Percentiles rank a stretch among this genome's conserved stretches.
phyloP scores from a whole-genome alignment of 2,797 vertebrate genomes.

The Denticeps clupeoides region DNA sequence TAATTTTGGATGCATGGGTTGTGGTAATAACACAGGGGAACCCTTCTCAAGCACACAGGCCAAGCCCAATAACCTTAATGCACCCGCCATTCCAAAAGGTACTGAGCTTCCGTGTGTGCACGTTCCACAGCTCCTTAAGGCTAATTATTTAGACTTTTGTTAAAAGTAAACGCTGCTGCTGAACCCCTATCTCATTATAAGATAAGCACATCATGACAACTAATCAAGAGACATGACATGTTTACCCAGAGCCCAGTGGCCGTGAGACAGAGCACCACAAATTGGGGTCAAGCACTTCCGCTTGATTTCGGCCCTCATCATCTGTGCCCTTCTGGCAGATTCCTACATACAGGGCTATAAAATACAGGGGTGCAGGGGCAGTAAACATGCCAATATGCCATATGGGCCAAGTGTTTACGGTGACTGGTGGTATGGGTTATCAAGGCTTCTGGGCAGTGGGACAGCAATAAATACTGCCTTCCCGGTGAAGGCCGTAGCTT shows the following conservation, averaged over 20 bases:
- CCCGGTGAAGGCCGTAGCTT: not conserved
- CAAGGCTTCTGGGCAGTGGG: not conserved
- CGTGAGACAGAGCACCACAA: not conserved
- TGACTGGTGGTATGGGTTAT: not conserved
- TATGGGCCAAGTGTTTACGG: constrained; percentile 4
- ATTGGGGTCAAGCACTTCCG: not conserved
- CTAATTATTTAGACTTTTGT: too few species aligned
- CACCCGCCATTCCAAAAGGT: not conserved
- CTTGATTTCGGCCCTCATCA: not conserved
- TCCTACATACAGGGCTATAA: not conserved
- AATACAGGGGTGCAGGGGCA: not conserved
- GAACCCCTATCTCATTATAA: too few species aligned
- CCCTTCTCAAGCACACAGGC: too few species aligned
- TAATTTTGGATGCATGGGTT: not conserved
- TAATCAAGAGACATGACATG: not conserved
- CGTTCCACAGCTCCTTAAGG: constrained; percentile 5
- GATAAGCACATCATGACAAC: not conserved
- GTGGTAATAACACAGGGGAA: not conserved
- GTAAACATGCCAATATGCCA: constrained; percentile 7
- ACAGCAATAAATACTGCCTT: not conserved
- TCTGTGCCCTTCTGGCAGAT: too few species aligned
- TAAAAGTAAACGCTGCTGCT: too few species aligned
- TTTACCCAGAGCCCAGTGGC: not conserved
- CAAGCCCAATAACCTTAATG: too few species aligned
- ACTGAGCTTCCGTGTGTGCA: too few species aligned